phyloP scores from a whole-genome alignment of 2,888 invertebrate species.

The Phortica okadai region DNA sequence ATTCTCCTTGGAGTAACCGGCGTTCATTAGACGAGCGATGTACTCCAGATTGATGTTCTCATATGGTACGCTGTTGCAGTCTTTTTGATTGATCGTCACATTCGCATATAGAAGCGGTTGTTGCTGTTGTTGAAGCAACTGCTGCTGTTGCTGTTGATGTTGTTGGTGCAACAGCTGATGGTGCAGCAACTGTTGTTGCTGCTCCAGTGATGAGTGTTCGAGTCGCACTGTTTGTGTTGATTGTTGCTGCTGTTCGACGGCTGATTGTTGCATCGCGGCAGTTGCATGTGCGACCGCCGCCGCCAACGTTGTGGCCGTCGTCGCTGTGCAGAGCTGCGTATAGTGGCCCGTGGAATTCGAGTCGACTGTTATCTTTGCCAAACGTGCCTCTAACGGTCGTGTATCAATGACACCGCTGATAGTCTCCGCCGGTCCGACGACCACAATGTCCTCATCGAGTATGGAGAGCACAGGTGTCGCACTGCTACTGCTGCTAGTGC shows the following conservation, averaged over 20 bases:
- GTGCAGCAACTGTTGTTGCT: conserved; percentile 47
- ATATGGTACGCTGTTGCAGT: conserved; percentile 80
- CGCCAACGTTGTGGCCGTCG: conserved; percentile 60
- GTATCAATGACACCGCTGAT: conserved; percentile 85
- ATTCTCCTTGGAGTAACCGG: conserved; percentile 93
- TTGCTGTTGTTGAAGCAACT: conserved; percentile 39
- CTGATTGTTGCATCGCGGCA: conserved; percentile 30
- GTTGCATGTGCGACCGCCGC: conserved; percentile 47
- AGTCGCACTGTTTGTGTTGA: conserved; percentile 31
- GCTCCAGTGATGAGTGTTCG: conserved; percentile 33
- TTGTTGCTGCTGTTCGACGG: not conserved
- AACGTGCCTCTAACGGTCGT: conserved; percentile 74
- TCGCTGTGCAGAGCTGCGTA: conserved; percentile 65
- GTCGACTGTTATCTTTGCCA: conserved; percentile 43
- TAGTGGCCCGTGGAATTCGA: conserved; percentile 58
- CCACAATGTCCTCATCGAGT: conserved; percentile 78
- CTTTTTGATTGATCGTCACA: conserved; percentile 77
- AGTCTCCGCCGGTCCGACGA: conserved; percentile 85
- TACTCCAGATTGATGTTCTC: conserved; percentile 95
- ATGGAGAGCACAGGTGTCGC: conserved; percentile 60
- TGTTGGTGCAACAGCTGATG: conserved; percentile 11
- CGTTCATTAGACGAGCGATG: conserved; percentile 90
- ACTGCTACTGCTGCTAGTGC: conserved; percentile 44
- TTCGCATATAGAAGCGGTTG: conserved; percentile 76
- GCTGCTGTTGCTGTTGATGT: conserved; percentile 38